phyloP scores from a whole-genome alignment of 1,140 invertebrate genomes.

The Dreissena rostriformis region DNA sequence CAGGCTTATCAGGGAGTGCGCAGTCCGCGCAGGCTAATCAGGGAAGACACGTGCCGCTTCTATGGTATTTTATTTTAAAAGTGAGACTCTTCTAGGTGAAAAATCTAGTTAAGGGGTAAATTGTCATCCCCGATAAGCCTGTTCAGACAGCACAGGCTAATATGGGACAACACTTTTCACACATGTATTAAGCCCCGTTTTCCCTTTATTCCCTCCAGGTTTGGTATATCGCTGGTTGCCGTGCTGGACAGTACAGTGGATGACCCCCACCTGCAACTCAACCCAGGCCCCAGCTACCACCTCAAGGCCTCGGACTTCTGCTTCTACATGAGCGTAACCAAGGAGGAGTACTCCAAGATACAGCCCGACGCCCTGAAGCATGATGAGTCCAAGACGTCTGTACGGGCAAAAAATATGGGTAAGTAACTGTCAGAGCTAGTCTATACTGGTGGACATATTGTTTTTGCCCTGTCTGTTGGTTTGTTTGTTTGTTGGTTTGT shows the following conservation, averaged over 20 bases:
- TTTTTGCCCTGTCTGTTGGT: not conserved
- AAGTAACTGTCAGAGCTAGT: conserved; percentile 11
- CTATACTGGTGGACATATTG: not conserved
- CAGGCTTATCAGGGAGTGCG: too few relatives aligned
- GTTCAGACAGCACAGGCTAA: too few relatives aligned
- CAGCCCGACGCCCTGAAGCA: conserved; percentile 60
- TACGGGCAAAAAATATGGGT: conserved; percentile 68
- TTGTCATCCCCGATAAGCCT: too few relatives aligned
- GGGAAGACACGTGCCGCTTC: too few relatives aligned
- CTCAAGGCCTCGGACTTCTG: conserved; percentile 95
- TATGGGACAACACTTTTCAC: too few relatives aligned
- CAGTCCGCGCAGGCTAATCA: too few relatives aligned
- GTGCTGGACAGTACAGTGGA: conserved; percentile 91
- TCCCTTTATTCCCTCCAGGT: conserved; percentile 84
- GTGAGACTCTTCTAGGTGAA: too few relatives aligned
- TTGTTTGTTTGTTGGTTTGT: not conserved
- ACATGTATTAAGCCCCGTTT: too few relatives aligned
- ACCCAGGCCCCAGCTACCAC: conserved; percentile 97
- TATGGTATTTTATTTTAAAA: too few relatives aligned
- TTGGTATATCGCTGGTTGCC: conserved; percentile 96
- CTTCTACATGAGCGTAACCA: conserved; percentile 99
- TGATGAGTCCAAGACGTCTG: conserved; percentile 32
- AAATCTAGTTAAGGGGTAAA: too few relatives aligned
- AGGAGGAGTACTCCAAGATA: conserved; percentile 85
- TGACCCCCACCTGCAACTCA: conserved; percentile 94